Evolutionary conservation across 2,113 vertebrate genomes (phyloP).

Genomic region (Sarotherodon lohbergeri): DNA sequence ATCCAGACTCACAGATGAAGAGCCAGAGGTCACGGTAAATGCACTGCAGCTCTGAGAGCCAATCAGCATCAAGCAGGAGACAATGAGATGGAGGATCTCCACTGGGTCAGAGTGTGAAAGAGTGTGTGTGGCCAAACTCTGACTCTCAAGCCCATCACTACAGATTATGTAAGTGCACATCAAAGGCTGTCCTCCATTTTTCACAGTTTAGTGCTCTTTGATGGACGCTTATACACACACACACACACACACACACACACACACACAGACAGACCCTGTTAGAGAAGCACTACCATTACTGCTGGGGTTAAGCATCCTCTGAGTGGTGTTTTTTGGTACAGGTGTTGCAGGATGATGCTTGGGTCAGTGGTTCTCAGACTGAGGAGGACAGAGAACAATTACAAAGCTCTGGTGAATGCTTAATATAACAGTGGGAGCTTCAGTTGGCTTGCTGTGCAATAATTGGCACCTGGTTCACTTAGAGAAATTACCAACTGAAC

Average conservation of each 20-base stretch:
- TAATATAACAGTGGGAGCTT: background rate
- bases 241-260: background rate
- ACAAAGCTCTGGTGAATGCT: background rate
- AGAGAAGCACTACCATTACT: background rate
- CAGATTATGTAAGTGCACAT: slow-evolving; percentile 42
- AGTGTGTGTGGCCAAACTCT: background rate
- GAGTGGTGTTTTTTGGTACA: background rate
- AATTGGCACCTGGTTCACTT: background rate
- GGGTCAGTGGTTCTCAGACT: background rate
- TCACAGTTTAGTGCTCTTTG: background rate
- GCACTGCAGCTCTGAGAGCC: background rate
- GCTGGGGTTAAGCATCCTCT: background rate
- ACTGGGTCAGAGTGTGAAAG: background rate
- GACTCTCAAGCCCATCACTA: slow-evolving; percentile 29
- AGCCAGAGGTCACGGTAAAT: background rate
- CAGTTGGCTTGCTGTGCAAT: background rate
- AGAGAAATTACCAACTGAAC: background rate
- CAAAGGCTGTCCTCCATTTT: slow-evolving; percentile 41
- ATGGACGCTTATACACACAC: background rate
- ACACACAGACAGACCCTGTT: background rate
- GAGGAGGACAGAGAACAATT: background rate
- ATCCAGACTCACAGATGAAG: background rate
- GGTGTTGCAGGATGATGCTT: background rate
- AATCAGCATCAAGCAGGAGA: background rate
- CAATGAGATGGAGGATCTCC: background rate